Evolutionary conservation across 1,140 invertebrate genomes (phyloP).

Genomic region (Phocides pigmalion): DNA sequence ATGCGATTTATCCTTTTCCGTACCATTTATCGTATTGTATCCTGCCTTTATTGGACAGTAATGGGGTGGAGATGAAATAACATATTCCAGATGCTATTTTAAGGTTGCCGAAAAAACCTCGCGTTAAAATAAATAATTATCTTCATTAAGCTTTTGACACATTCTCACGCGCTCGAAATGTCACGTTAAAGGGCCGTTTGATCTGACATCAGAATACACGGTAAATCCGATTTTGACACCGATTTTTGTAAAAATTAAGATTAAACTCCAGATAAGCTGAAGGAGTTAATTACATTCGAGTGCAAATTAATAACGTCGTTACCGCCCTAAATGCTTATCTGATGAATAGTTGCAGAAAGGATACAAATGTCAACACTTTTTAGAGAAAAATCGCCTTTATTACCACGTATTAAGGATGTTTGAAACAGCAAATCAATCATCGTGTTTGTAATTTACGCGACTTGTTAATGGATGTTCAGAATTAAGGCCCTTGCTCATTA

Average conservation of each 20-base stretch:
- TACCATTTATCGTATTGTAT: no score
- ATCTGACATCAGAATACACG: background rate
- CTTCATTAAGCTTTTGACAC: slow-evolving; percentile 17
- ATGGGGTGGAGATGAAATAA: no score
- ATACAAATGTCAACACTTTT: background rate
- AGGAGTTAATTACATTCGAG: slow-evolving; percentile 26
- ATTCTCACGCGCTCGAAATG: slow-evolving; percentile 18
- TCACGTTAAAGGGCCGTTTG: slow-evolving; percentile 1
- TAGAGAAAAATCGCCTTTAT: slow-evolving; percentile 6
- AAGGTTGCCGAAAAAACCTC: background rate
- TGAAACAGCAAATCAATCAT: background rate
- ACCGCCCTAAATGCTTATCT: slow-evolving; percentile 16
- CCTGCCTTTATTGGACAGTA: no score
- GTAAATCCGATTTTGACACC: slow-evolving; percentile 7
- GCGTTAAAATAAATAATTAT: slow-evolving; percentile 3
- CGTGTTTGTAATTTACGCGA: slow-evolving; percentile 8
- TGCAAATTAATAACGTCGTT: slow-evolving; percentile 23
- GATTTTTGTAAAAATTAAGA: slow-evolving; percentile 3
- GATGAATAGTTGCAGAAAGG: slow-evolving; percentile 12
- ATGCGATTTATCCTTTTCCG: no score
- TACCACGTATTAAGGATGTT: background rate
- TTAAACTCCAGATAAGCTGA: slow-evolving; percentile 11
- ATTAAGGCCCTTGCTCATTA: slow-evolving; percentile 24
- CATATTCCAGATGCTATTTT: no score
- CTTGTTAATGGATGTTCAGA: slow-evolving; percentile 26